Evolutionary conservation across 2,888 invertebrate genomes (phyloP).

Genomic region (Ochlodes sylvanus): DNA sequence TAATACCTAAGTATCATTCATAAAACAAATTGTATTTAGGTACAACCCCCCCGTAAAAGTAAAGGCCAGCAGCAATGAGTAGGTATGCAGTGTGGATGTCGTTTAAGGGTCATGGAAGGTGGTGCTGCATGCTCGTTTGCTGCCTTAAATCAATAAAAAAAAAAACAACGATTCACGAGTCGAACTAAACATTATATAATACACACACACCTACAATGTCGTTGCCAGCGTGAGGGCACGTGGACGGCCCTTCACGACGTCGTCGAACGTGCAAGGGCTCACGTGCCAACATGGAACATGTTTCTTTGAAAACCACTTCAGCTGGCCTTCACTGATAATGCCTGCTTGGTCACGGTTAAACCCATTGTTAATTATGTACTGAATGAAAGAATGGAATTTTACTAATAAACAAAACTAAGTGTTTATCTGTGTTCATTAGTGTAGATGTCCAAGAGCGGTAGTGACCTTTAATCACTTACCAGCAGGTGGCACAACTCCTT

Average conservation of each 20-base stretch:
- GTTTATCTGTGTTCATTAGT: no score
- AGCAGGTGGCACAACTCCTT: no score
- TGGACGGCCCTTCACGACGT: background rate
- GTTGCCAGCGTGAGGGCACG: slow-evolving; percentile 3
- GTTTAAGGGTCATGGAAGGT: no score
- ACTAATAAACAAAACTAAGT: no score
- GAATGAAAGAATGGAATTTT: background rate
- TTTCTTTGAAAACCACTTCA: background rate
- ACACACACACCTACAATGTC: background rate
- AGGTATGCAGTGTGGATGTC: no score
- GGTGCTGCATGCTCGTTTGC: no score
- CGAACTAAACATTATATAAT: background rate
- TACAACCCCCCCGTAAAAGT: no score
- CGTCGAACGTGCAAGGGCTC: slow-evolving; percentile 14
- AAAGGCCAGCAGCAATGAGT: no score
- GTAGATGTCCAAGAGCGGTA: no score
- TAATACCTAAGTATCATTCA: background rate
- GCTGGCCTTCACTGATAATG: slow-evolving; percentile 1
- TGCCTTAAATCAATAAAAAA: no score
- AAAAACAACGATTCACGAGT: background rate
- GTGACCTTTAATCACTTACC: no score
- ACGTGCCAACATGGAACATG: background rate
- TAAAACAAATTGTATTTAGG: background rate
- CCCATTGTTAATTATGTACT: background rate
- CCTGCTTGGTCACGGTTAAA: background rate